phyloP scores from a whole-genome alignment of 2,797 vertebrate genomes.

The Anniella stebbinsi region DNA sequence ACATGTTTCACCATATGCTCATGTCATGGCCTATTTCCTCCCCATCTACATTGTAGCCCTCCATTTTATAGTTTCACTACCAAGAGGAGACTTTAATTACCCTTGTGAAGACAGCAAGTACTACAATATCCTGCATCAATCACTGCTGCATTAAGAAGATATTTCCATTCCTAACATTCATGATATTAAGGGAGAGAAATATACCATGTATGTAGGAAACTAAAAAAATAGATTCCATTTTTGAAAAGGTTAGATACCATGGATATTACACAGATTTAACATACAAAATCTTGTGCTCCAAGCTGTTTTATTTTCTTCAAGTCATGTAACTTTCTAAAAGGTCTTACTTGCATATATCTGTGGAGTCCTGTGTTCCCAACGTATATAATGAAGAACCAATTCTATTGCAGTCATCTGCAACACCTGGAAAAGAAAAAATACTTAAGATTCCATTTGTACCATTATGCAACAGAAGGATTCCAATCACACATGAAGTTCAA shows the following conservation, averaged over 20 bases:
- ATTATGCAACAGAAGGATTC: neutral
- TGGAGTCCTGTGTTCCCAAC: constrained; percentile 96
- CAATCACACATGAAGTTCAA: neutral
- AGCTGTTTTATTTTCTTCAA: neutral
- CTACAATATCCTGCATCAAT: neutral
- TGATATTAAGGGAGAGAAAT: neutral
- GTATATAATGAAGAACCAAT: constrained; percentile 95
- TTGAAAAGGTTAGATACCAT: neutral
- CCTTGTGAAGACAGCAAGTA: neutral
- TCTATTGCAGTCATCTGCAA: constrained; percentile 98
- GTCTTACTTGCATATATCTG: constrained; percentile 95
- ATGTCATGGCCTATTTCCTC: no score
- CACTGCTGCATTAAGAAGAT: neutral
- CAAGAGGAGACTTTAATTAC: neutral
- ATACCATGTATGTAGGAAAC: neutral
- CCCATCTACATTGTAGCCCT: neutral
- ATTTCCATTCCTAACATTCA: neutral
- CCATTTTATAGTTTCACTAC: neutral
- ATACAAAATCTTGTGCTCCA: constrained; percentile 25
- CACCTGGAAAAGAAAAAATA: constrained; percentile 79
- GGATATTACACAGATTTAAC: neutral
- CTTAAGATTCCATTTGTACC: neutral
- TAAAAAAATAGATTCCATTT: neutral
- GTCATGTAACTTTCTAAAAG: constrained; percentile 41
- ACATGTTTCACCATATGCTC: no score